Base-by-base conservation (phyloP, 2,888 invertebrate species). In the Brachylomia viminalis region DNA sequence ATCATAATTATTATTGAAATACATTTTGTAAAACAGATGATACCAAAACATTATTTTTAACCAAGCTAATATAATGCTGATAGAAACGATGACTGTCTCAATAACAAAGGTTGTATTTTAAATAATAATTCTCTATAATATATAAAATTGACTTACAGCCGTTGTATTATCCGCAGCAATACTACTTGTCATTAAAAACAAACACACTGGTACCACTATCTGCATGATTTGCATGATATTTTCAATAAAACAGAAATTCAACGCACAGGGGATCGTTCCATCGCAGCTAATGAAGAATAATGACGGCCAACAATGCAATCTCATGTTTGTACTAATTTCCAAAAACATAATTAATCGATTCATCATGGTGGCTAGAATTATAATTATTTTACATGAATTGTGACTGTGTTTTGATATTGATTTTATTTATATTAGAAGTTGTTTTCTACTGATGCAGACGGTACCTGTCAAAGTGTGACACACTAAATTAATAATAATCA, bases 281-380 rank as follows among this genome's bases (percentile, higher is more conserved):
- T 75, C 27, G 54, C 70, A 73, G 61, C 65, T 23, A 65, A 61
- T 68, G 45, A 70, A 47, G 68, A 72, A 73, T 56, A 87, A 75
- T 83, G 78, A 30, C 69, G 33, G 10, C 17, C 17, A 64, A 49
- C 45, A 42, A 15, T 59, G 52, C 71, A 86, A 87, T 87, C 84
- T 70, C 7, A 78, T 86, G 88, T 87, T 87, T 86, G 17, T 38
- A 64, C 33, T 54, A 79, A 73, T 75, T 75, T 86, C 64, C 62
- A 30, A 72, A 85, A 86, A 87, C 86, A 85, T 85, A 0, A 64
- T 75, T 83, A 87, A 87, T 87, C 59, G 87, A 87, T 87, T 88
- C 7, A 27, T 42, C 68, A 82, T 66, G 74, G 68, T 75, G 13
- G 42, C 56, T 70, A 45, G 20, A 59, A 80, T 59, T 82, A 74